Conservation (phyloP, 2,888 invertebrate species). For the Machimus atricapillus region DNA sequence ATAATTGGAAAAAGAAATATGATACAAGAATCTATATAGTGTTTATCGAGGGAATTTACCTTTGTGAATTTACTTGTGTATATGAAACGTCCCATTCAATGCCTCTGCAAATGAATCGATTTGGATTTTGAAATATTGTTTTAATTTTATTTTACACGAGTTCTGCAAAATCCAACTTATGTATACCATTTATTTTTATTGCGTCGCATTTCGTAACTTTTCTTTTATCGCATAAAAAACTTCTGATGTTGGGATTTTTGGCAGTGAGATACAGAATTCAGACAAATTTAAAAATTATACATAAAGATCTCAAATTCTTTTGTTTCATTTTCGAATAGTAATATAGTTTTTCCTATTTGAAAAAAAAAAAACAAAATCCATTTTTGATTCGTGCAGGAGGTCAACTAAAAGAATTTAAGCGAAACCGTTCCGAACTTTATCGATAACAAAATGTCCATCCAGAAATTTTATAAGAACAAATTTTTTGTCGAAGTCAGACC, state of each 20-base stretch:
- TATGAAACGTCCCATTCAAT: conserved; percentile 18
- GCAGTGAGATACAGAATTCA: no score
- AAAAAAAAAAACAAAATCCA: neutral
- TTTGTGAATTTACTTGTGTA: neutral
- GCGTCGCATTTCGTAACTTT: no score
- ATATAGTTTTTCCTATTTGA: neutral
- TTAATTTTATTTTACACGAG: neutral
- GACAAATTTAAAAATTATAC: no score
- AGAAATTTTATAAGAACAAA: neutral
- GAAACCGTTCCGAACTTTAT: conserved; percentile 31
- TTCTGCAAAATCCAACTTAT: neutral
- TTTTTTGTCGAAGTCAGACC: neutral
- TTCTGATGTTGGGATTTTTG: no score
- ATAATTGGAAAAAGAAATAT: neutral
- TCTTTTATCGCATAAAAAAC: no score
- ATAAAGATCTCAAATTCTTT: no score
- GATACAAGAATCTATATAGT: neutral
- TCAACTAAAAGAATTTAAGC: conserved; percentile 18
- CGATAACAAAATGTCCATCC: conserved; percentile 30
- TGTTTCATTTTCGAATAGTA: neutral
- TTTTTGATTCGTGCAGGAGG: neutral
- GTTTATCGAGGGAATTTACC: neutral
- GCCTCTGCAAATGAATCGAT: neutral
- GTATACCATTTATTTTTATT: no score
- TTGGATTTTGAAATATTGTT: neutral